A percentile compares a stretch with the other conserved stretches of the same genome.
phyloP scores from a whole-genome alignment of 1,140 invertebrate genomes.

The Ceratitis capitata region DNA sequence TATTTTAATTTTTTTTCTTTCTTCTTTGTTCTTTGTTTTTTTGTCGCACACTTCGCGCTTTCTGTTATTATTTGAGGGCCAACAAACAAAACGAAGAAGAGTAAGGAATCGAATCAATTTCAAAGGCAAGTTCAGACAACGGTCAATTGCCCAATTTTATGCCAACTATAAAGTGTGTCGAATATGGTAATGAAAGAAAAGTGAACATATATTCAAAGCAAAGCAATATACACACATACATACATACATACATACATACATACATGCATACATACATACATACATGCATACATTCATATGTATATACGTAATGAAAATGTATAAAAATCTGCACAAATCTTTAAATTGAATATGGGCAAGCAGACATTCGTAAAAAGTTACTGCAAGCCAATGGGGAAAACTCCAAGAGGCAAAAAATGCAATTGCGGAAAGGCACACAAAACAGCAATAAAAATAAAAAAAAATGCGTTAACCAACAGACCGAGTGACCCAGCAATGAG shows the following conservation, averaged over 20 bases:
- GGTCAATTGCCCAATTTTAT: slow-evolving; percentile 37
- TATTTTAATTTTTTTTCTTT: not conserved
- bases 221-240: not conserved
- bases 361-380: not conserved
- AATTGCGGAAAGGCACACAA: not conserved
- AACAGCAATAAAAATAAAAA: not conserved
- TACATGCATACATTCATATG: too few relatives aligned
- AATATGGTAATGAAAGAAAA: not conserved
- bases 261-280: not conserved
- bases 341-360: not conserved
- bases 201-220: not conserved
- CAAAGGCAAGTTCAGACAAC: slow-evolving; percentile 31
- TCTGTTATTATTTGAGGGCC: slow-evolving; percentile 7
- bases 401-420: not conserved
- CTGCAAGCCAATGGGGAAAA: not conserved
- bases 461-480: not conserved
- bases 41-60: not conserved
- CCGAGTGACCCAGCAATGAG: slow-evolving; percentile 2
- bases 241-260: too few relatives aligned
- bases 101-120: not conserved
- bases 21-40: not conserved
- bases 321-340: not conserved
- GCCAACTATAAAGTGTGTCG: slow-evolving; percentile 32
- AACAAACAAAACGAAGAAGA: not conserved
- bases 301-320: too few relatives aligned